Evolutionary conservation across 2,888 invertebrate genomes (phyloP), one percentile per base, ranked within the genome.

Genomic region (Diaphora mendica): DNA sequence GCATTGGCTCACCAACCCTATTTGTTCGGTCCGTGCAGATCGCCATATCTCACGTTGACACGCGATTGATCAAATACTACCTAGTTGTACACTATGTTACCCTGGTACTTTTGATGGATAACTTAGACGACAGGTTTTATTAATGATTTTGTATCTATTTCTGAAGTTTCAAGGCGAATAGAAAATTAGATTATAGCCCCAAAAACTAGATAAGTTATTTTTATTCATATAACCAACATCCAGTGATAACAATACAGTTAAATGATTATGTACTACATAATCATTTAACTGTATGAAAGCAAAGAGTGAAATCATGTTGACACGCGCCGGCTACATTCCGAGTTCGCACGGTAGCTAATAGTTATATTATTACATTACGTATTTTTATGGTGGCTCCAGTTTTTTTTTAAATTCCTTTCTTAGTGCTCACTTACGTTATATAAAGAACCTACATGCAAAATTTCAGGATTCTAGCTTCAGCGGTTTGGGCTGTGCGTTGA

Each of bases 1-100:
- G 91, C 91, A 91, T 91, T 91, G 91, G 86, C 84, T 87, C 75
- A 82, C 86, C 82, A 78, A 81, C 80, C 83, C 90, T 87, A 91
- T 91, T 91, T 91, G 90, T 89, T 82, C 75, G 78, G 81, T 71
- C 80, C 79, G 81, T 81, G 84, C 82, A 85, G 89, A 88, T 89
- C 86, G 88, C 87, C 87, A 91, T 91, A 91, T 91, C 88, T 91
- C 90, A 90, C 83, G 80, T 83, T 87, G 91, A 90, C 91, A 87
- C 81, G 83, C 85, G 77, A 90, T 91, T 86, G 86, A 90, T 91
- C 91, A 91, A 89, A 90, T 84, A 87, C 88, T 86, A 74, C 70
- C 62, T 59, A 42, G 85, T 85, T 83, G 78, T 83, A 80, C 71
- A 73, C 70, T 70, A 83, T 88, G 74, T 77, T 79, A 83, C 88